Percentiles rank a stretch among this genome's conserved stretches.
These are phyloP conservation scores for Jordanella pulchra DNA, from an alignment of 2,797 vertebrate genomes.

Conservation along the genomic window DNA sequence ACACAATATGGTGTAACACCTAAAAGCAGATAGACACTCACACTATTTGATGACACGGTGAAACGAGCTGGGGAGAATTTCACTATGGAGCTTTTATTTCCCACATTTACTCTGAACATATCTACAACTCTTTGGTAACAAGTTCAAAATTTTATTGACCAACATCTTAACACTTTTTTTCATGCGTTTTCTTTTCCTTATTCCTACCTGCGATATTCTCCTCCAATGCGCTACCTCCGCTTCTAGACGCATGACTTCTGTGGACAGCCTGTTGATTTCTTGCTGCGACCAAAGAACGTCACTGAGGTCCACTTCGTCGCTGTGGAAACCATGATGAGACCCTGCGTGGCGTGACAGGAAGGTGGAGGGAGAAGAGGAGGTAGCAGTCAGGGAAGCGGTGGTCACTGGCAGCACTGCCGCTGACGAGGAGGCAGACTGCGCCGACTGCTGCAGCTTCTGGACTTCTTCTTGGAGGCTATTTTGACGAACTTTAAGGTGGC, in stretches of 20 bases:
- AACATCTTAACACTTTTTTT: not conserved
- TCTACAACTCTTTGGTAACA: no score
- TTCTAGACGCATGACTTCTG: conserved; percentile 88
- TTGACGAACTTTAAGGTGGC: conserved; percentile 93
- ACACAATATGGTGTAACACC: no score
- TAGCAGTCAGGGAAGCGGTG: conserved; percentile 61
- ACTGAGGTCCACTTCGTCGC: conserved; percentile 92
- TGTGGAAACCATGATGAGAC: conserved; percentile 83
- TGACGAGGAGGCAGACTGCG: conserved; percentile 68
- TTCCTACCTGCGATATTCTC: conserved; percentile 85
- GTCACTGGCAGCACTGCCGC: conserved; percentile 69
- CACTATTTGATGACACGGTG: no score
- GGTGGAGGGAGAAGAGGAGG: conserved; percentile 72
- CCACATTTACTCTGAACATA: no score
- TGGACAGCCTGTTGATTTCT: conserved; percentile 94
- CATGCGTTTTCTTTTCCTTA: not conserved
- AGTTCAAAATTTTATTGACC: not conserved
- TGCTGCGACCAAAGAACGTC: conserved; percentile 95
- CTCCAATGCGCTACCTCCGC: conserved; percentile 91
- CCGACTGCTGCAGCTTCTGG: conserved; percentile 84
- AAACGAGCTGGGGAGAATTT: no score
- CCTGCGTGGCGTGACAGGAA: conserved; percentile 74
- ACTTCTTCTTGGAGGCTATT: conserved; percentile 89
- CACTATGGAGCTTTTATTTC: no score
- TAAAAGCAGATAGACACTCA: no score